Base-by-base conservation (phyloP, 2,113 vertebrate species). In the Tyrannus savana region DNA sequence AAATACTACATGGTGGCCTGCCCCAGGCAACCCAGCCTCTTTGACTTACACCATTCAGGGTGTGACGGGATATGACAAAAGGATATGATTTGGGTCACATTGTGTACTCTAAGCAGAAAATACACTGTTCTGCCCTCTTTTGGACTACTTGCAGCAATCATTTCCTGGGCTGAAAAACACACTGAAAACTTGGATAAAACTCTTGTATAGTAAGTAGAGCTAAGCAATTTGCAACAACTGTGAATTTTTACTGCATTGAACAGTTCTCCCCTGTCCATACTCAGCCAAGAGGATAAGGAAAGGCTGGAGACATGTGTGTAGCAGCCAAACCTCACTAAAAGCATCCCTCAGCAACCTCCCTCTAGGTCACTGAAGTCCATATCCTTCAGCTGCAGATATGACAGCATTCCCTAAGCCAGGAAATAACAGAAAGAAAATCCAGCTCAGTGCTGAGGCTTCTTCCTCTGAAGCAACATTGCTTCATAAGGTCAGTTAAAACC, bases 331-430 rank as follows among this genome's bases (percentile, higher is more conserved):
- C 14, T 79, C 53, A 56, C 12, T 19, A 53, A 66, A 82, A 90
- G 8, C 33, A 84, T 16, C 42, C 31, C n/a, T 47, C 12, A 11
- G 25, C 37, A 74, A 30, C 1, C 2, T 66, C 39, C 11, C 28
- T 44, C n/a, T 33, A 50, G 50, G 47, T 28, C 7, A 0, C 42
- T 33, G 23, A 63, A 63, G 19, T 28, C 35, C 0, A 0, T n/a
- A 35, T 35, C n/a, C 77, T 66, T 28, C 7, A 39, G 35, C 31
- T 72, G 44, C 35, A 50, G 37, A 44, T 28, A 49, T 0, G 0
- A 67, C 2, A 6, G 35, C 44, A 42, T 17, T 19, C 37, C 35
- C 28, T 59, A 88, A 92, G 16, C 25, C 47, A 75, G 41, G 49
- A 72, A 84, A 78, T 9, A 78, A 75, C 7, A 59, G 64, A 88